Conservation (phyloP, 35 echinoderm and acorn worm species). For the Lytechinus pictus region DNA sequence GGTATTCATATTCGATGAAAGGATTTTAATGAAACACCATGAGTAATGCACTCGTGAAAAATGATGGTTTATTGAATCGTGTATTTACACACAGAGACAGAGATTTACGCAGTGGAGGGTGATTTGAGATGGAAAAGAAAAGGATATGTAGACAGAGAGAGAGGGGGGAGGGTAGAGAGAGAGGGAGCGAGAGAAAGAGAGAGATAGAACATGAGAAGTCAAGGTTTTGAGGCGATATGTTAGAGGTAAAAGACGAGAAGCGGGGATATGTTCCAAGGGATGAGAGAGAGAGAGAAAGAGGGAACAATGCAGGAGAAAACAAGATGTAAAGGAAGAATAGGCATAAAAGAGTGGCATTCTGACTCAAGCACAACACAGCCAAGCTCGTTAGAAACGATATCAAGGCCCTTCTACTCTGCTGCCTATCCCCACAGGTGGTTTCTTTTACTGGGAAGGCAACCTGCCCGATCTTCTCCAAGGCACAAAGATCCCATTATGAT, state of each 20-base stretch:
- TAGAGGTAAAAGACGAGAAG: no score
- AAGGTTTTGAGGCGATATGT: no score
- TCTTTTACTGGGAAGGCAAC: neutral
- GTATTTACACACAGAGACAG: neutral
- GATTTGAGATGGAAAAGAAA: neutral
- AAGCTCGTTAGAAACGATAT: neutral
- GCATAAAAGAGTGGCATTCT: neutral
- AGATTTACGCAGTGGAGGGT: neutral
- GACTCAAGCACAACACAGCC: neutral
- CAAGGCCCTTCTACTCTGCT: neutral
- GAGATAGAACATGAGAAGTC: no score
- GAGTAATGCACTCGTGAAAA: neutral
- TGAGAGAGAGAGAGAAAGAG: neutral
- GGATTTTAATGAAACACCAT: neutral
- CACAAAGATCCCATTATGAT: neutral
- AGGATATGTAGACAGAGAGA: neutral
- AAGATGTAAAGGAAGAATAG: neutral
- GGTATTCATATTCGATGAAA: neutral
- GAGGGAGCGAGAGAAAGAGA: neutral
- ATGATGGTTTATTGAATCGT: neutral
- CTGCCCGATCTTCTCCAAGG: neutral
- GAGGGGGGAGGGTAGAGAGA: neutral
- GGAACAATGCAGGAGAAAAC: neutral
- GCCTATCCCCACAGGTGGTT: neutral
- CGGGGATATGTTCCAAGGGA: no score